Percentiles rank a stretch among this genome's conserved stretches.
Conservation (phyloP, 2,113 vertebrate genomes). For the Petaurus breviceps region DNA sequence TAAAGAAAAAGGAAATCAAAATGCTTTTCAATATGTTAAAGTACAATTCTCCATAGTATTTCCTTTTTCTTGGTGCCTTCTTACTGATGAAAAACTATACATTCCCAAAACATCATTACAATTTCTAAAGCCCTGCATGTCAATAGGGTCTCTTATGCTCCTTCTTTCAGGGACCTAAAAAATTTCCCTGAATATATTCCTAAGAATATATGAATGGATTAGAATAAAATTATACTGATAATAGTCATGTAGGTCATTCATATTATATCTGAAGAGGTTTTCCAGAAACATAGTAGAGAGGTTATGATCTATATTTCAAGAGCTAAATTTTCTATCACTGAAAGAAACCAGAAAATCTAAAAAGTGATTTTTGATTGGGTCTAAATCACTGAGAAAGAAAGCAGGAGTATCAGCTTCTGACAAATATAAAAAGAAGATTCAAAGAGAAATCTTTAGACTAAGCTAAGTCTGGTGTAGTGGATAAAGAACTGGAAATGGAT, state of each 20-base stretch:
- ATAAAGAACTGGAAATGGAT: background rate
- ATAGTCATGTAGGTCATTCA: conserved; percentile 29
- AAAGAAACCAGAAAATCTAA: background rate
- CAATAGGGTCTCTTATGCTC: background rate
- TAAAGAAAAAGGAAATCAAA: background rate
- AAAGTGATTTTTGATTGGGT: background rate
- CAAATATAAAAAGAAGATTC: background rate
- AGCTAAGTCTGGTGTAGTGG: background rate
- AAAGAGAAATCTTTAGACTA: background rate
- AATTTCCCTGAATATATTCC: conserved; percentile 6
- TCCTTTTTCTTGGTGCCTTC: conserved; percentile 36
- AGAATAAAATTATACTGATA: conserved; percentile 32
- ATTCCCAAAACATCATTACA: background rate
- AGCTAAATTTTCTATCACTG: conserved; percentile 9
- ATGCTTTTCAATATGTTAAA: background rate
- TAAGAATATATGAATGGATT: conserved; percentile 45
- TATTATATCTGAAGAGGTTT: conserved; percentile 15
- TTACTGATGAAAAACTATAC: conserved; percentile 15
- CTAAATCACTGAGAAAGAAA: background rate
- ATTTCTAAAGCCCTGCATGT: conserved; percentile 22
- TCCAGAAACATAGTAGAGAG: conserved; percentile 4
- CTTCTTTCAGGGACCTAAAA: conserved; percentile 17
- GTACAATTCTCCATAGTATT: background rate
- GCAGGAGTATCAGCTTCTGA: background rate
- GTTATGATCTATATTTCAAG: background rate